These are phyloP conservation scores for Perizoma affinitatum DNA, from an alignment of 2,888 invertebrate genomes.

Conservation along the genomic window DNA sequence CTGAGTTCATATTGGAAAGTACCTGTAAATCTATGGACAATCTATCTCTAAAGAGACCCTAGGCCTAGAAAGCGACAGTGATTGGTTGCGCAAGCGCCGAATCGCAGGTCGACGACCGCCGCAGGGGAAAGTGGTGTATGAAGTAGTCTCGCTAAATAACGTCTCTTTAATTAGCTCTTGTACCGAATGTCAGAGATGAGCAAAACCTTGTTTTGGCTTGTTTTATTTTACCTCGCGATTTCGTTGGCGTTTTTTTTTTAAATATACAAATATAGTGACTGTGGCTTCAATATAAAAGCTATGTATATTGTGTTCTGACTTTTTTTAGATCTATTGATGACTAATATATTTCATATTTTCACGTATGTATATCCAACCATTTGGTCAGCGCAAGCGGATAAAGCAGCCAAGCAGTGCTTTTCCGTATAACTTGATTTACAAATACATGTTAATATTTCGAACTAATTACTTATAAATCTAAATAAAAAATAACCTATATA, in stretches of 20 bases:
- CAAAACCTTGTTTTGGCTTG: neutral
- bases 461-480: too few relatives aligned
- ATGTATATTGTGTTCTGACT: neutral
- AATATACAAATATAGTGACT: too few relatives aligned
- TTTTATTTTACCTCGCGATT: neutral
- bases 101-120: conserved; percentile 70
- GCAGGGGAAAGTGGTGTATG: conserved; percentile 66
- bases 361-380: too few relatives aligned
- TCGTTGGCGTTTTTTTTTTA: neutral
- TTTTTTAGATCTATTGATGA: too few relatives aligned
- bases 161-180: conserved; percentile 55
- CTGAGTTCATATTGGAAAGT: conserved; percentile 23
- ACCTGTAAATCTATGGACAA: conserved; percentile 10
- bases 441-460: too few relatives aligned
- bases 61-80: conserved; percentile 79
- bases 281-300: neutral
- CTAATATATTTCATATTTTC: too few relatives aligned
- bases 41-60: conserved; percentile 39
- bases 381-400: too few relatives aligned
- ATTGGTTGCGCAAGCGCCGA: conserved; percentile 73
- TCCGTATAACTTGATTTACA: too few relatives aligned
- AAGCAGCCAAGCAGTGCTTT: too few relatives aligned
- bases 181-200: conserved; percentile 36
- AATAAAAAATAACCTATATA: too few relatives aligned
- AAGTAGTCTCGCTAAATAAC: conserved; percentile 45